Percentiles rank a stretch among this genome's conserved stretches.
Conservation (phyloP, 2,888 invertebrate species). For the Encarsia formosa region DNA sequence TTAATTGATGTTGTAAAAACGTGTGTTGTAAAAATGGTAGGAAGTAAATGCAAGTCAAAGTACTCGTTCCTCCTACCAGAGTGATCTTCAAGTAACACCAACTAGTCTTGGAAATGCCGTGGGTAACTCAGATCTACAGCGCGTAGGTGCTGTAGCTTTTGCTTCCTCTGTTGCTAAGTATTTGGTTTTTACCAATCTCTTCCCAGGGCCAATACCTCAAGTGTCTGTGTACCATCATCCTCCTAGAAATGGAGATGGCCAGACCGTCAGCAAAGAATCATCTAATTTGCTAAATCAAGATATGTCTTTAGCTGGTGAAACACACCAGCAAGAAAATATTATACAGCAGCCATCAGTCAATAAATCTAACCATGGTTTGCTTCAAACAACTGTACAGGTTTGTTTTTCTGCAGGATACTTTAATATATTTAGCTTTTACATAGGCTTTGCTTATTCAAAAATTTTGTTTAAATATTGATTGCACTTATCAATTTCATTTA, state of each 20-base stretch:
- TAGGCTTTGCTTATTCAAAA: no score
- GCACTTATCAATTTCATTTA: no score
- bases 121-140: slow-evolving; percentile 46
- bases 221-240: slow-evolving; percentile 64
- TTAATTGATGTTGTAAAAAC: slow-evolving; percentile 47
- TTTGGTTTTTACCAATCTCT: slow-evolving; percentile 78
- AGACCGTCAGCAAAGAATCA: slow-evolving; percentile 40
- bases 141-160: slow-evolving; percentile 62
- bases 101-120: slow-evolving; percentile 46
- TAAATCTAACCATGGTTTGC: slow-evolving; percentile 43
- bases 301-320: slow-evolving; percentile 44
- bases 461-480: no score
- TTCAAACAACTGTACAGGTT: slow-evolving; percentile 48
- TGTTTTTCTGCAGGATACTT: no score
- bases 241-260: slow-evolving; percentile 52
- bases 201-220: slow-evolving; percentile 73
- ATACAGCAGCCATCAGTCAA: slow-evolving; percentile 43
- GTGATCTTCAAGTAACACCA: slow-evolving; percentile 45
- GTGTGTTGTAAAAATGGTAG: slow-evolving; percentile 50
- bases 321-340: slow-evolving; percentile 41
- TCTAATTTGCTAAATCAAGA: slow-evolving; percentile 43
- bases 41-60: slow-evolving; percentile 50
- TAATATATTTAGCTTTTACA: no score
- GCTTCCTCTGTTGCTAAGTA: slow-evolving; percentile 60
- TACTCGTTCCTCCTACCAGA: slow-evolving; percentile 47